Base-by-base conservation (phyloP, 2,888 invertebrate species). In the Habroteleia sp. region DNA sequence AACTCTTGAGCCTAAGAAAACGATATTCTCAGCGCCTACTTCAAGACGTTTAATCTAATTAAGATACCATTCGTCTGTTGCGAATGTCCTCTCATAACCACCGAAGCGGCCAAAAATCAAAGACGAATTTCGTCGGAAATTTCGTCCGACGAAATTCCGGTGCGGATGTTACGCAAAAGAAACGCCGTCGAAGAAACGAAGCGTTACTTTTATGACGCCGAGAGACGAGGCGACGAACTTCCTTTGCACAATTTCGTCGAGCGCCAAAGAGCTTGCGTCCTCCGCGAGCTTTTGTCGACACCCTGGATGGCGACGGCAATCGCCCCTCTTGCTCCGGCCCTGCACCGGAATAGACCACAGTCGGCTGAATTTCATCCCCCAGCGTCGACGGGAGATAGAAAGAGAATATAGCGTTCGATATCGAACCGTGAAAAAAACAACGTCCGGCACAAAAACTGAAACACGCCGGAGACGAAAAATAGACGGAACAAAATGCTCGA, bases 401-500 rank as follows among this genome's bases (percentile, higher is more conserved):
- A 50, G 50, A 37, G 39, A 41, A 71, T 75, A 68, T 66, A 75
- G 71, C 65, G 74, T 60, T 84, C 84, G 82, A 84, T 84, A 84
- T 82, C 79, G 80, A 84, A 82, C 81, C 76, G 80, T 80, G 79
- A 79, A 81, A 81, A 50, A 50, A 56, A 58, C 42, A 48, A 68
- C 69, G 60, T 52, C 69, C 69, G 60, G 69, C 42, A 52, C 41
- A 69, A 69, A 60, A 69, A 52, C 69, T 69, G 46, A 71, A 69
- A 71, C 69, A 60, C 39, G 39, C 58, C 17, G 11, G 14, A 25
- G 54, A 71, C 71, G 46, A 62, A 62, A 71, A 71, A 62, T 44
- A 37, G 27, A 20, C 17, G 16, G 31, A 68, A 68, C 33, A 29
- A 66, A 54, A 66, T 39, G 37, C 13, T 13, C 25, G n/a, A 33